A percentile compares a stretch with the other conserved stretches of the same genome.
These are phyloP conservation scores for Mormyrus lacerda DNA, from an alignment of 2,113 vertebrate genomes.

Conservation along the genomic window DNA sequence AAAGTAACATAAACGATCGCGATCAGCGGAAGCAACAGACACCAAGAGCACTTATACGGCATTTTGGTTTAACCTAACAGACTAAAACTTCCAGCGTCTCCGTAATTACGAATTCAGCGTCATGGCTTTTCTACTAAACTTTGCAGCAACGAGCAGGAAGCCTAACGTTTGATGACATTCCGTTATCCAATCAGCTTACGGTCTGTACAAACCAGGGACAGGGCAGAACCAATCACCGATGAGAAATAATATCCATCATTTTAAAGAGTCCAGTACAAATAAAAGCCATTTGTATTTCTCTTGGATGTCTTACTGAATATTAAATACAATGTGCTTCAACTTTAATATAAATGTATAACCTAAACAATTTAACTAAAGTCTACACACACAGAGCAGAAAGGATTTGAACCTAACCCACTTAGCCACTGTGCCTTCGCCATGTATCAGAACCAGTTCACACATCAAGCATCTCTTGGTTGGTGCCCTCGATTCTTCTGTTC, in stretches of 20 bases:
- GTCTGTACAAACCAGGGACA: not conserved
- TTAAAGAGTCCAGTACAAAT: not conserved
- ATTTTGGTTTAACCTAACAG: not conserved
- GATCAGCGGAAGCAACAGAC: not conserved
- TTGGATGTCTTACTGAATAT: not conserved
- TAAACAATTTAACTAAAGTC: not conserved
- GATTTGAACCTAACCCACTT: not conserved
- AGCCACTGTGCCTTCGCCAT: not conserved
- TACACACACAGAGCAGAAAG: not conserved
- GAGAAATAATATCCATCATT: not conserved
- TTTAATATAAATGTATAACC: not conserved
- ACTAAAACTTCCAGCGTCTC: not conserved
- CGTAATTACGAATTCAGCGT: not conserved
- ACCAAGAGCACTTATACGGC: not conserved
- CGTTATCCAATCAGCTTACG: not conserved
- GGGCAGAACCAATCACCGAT: constrained; percentile 6
- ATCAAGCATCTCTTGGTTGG: not conserved
- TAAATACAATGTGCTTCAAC: not conserved
- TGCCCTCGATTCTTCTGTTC: not conserved
- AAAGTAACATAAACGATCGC: not conserved
- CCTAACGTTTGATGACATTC: not conserved
- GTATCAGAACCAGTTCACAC: not conserved
- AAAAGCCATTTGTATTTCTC: not conserved
- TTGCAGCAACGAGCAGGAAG: constrained; percentile 3
- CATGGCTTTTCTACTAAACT: not conserved